A percentile compares a stretch with the other conserved stretches of the same genome.
These are phyloP conservation scores for Conger conger DNA, from an alignment of 2,113 vertebrate genomes.

Conservation along the genomic window DNA sequence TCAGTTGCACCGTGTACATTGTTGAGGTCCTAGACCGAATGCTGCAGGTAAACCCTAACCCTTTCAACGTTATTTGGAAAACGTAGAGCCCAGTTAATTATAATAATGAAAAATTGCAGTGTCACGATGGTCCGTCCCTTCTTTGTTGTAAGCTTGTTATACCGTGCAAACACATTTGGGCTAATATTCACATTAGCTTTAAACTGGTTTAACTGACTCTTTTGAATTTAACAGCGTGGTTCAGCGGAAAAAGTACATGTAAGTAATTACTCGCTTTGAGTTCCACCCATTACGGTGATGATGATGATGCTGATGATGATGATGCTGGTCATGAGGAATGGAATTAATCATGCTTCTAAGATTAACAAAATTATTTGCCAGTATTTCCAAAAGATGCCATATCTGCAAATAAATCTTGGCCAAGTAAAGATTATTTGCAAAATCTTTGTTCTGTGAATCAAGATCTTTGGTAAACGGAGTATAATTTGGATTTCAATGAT, in stretches of 20 bases:
- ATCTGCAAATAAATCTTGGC: not conserved
- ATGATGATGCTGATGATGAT: no score
- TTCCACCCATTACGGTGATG: not conserved
- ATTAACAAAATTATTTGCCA: not conserved
- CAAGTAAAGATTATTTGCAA: not conserved
- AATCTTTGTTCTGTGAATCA: not conserved
- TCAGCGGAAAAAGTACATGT: conserved; percentile 5
- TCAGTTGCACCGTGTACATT: not conserved
- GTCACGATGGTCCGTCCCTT: not conserved
- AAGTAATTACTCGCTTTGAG: not conserved
- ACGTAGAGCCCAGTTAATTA: not conserved
- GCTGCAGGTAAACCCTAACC: not conserved
- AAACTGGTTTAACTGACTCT: conserved; percentile 4
- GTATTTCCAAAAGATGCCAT: not conserved
- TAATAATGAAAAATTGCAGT: not conserved
- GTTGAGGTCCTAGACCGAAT: not conserved
- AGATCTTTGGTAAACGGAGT: not conserved
- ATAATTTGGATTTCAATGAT: not conserved
- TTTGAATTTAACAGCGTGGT: conserved; percentile 16
- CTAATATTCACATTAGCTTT: not conserved
- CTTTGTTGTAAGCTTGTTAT: not conserved
- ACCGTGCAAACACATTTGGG: not conserved
- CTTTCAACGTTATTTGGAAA: not conserved
- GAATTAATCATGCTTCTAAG: not conserved
- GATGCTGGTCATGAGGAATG: not conserved